A percentile compares a stretch with the other conserved stretches of the same genome.
These are phyloP conservation scores for Phylloscopus trochilus DNA, from an alignment of 2,113 vertebrate genomes.

Conservation along the genomic window DNA sequence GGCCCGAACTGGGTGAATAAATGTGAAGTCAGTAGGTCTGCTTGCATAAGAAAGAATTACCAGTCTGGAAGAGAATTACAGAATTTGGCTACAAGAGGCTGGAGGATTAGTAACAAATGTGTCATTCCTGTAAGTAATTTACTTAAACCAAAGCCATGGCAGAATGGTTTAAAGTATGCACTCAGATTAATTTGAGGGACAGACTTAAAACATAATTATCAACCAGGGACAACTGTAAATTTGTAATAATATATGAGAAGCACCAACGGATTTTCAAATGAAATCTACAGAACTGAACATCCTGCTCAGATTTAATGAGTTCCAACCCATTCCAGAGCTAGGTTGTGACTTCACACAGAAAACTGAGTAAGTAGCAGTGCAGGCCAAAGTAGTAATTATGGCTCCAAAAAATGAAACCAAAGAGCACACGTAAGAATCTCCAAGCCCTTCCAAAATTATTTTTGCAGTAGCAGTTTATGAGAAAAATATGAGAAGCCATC, in stretches of 20 bases:
- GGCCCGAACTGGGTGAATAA: constrained; percentile 20
- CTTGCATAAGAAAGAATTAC: constrained; percentile 43
- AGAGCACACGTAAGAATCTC: background rate
- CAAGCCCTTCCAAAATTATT: background rate
- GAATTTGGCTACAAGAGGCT: constrained; percentile 16
- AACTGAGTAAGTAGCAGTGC: background rate
- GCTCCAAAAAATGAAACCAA: constrained; percentile 4
- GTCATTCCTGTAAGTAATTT: constrained; percentile 71
- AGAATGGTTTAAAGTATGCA: constrained; percentile 4
- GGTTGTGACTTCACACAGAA: constrained; percentile 19
- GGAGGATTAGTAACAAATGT: constrained; percentile 66
- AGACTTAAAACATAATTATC: constrained; percentile 65
- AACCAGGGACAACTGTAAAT: constrained; percentile 61
- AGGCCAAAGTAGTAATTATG: constrained; percentile 9
- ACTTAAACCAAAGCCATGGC: constrained; percentile 57
- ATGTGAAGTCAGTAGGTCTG: constrained; percentile 42
- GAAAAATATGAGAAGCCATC: constrained; percentile 8
- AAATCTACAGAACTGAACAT: constrained; percentile 62
- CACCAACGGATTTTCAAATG: constrained; percentile 50
- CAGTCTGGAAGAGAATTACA: constrained; percentile 41
- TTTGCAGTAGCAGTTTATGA: background rate
- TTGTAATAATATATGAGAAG: constrained; percentile 66
- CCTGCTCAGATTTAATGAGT: constrained; percentile 62
- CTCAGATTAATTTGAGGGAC: constrained; percentile 60
- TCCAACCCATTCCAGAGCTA: constrained; percentile 50